These are phyloP conservation scores for Phenganax subtilis DNA, from an alignment of 92 coral and sea anemone genomes.

Conservation along the genomic window DNA sequence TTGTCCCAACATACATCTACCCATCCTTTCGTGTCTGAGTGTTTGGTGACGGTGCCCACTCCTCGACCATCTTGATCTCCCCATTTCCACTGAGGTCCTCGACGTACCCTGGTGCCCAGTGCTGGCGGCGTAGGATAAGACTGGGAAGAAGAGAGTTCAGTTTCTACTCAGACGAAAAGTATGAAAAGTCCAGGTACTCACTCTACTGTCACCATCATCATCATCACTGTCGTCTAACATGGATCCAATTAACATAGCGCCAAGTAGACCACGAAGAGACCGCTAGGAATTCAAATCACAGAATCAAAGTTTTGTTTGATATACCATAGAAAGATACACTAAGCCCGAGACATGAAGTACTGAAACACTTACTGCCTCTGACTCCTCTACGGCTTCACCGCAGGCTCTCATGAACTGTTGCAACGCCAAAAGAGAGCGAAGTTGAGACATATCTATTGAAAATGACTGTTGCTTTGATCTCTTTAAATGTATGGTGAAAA, in stretches of 20 bases:
- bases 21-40: conserved; percentile 56
- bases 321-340: too few species aligned
- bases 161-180: not conserved
- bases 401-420: conserved; percentile 66
- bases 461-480: not conserved
- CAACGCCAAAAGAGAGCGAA: conserved; percentile 54
- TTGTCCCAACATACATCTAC: conserved; percentile 60
- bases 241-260: conserved; percentile 58
- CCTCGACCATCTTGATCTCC: conserved; percentile 54
- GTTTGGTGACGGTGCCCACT: conserved; percentile 59
- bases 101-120: conserved; percentile 59
- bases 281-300: conserved; percentile 37
- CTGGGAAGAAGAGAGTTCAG: conserved; percentile 28
- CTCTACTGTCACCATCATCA: conserved; percentile 41
- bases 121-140: conserved; percentile 60
- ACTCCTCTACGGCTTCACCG: conserved; percentile 64
- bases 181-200: not conserved
- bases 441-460: conserved; percentile 60
- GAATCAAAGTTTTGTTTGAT: not conserved
- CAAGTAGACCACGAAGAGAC: conserved; percentile 54
- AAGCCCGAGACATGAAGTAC: too few species aligned
- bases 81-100: conserved; percentile 72
- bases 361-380: conserved; percentile 50
- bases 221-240: conserved; percentile 49
- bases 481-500: not conserved